Conservation (phyloP, 2,113 vertebrate genomes). For the Anhinga rufa region DNA sequence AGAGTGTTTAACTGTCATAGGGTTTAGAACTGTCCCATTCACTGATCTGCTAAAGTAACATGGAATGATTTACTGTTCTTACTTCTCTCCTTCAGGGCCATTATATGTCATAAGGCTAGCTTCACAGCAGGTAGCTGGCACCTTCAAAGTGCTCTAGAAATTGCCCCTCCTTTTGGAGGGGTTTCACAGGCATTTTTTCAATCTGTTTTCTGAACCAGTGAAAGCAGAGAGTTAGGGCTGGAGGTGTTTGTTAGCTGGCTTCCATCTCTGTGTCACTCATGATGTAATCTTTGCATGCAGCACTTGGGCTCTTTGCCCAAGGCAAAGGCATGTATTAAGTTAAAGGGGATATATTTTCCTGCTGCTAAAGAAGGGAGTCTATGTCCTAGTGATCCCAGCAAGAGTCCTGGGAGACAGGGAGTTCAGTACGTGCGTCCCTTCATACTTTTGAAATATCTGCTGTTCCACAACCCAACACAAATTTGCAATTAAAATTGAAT, state of each 20-base stretch:
- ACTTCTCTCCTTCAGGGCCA: not conserved
- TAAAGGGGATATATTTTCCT: not conserved
- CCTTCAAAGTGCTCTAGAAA: not conserved
- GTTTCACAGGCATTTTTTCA: not conserved
- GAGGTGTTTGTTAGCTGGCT: not conserved
- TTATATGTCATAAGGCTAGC: not conserved
- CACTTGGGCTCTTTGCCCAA: not conserved
- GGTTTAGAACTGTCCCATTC: not conserved
- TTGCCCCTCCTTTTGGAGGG: not conserved
- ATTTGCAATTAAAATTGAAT: not conserved
- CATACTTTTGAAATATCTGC: not conserved
- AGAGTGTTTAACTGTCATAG: not conserved
- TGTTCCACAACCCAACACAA: not conserved
- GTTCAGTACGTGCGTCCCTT: not conserved
- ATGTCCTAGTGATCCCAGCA: not conserved
- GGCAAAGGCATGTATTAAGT: not conserved
- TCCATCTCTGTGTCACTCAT: not conserved
- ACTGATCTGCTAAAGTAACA: not conserved
- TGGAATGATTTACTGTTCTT: not conserved
- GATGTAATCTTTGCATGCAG: not conserved
- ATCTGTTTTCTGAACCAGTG: not conserved
- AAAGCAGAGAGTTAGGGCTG: not conserved
- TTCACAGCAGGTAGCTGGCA: not conserved
- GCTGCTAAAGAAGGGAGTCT: not conserved
- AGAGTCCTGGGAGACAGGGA: not conserved